Evolutionary conservation across 64 coral and sea anemone species (phyloP), one percentile per base, ranked within the genome.

Genomic region (Hydrozoanthus tunicans): DNA sequence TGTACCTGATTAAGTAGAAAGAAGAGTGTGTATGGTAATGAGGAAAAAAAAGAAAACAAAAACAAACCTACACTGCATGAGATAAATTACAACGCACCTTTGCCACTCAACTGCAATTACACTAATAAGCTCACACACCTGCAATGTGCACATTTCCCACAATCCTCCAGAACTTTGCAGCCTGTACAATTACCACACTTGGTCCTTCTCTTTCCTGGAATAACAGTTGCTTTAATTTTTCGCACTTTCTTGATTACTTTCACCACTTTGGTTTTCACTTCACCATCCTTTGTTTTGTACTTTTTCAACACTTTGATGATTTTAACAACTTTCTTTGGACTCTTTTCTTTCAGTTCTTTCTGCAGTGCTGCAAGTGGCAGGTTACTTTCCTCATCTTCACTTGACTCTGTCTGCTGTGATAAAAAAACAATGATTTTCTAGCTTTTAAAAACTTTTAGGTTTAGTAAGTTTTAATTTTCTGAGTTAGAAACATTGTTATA

Each of bases 361-460:
- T 61, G 69, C 59, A 88, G 20, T 13, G 61, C 68, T 9, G 84
- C 25, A 70, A 88, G 69, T 43, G 84, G 84, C 10, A 88, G 66
- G 56, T 60, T 88, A 26, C 84, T 88, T 75, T 88, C 84, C 74
- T 88, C 84, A 88, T 88, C 84, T 88, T 88, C 84, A 74, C 84
- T 88, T 5, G 84, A 88, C 24, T 88, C 84, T 26, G 55, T 75
- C 14, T 74, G 57, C 68, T 88, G 11, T 15, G 15, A 68, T 43
- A 32, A 6, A 81, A 6, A 6, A 27, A 81, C 5, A 61, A 81
- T 60, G 12, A 58, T 43, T 43, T 2, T 1, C 32, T 43, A 43
- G 32, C 32, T 43, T 43, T 43, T 43, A 2, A 43, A 43, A 43
- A 2, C 32, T 43, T 43, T 43, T 43, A 43, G 32, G 20, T 20